A percentile compares a stretch with the other conserved stretches of the same genome.
These are phyloP conservation scores for Cybosia mesomella DNA, from an alignment of 2,888 invertebrate species.

Conservation along the genomic window DNA sequence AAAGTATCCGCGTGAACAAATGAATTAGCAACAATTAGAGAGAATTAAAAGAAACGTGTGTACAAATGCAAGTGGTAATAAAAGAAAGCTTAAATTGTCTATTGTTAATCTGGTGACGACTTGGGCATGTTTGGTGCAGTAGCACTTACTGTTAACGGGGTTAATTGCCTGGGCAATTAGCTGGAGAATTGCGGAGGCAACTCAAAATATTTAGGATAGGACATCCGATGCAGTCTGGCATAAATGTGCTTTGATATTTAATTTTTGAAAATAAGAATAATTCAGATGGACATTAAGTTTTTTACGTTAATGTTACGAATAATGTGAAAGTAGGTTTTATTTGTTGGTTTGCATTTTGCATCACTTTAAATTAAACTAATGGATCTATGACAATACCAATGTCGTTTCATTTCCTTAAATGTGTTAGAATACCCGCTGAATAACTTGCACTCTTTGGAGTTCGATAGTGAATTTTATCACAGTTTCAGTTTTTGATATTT, in stretches of 20 bases:
- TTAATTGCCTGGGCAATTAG: slow-evolving; percentile 75
- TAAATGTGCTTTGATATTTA: slow-evolving; percentile 18
- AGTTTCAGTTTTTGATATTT: no score
- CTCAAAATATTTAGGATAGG: slow-evolving; percentile 61
- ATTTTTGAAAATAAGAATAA: not conserved
- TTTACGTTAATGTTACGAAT: slow-evolving; percentile 1
- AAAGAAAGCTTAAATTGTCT: slow-evolving; percentile 52
- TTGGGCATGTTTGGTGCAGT: slow-evolving; percentile 54
- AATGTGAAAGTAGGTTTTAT: not conserved
- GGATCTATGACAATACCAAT: not conserved
- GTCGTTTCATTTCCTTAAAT: not conserved
- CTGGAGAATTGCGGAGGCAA: slow-evolving; percentile 57
- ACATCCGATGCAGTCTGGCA: slow-evolving; percentile 40
- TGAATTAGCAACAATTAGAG: slow-evolving; percentile 41
- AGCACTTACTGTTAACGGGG: slow-evolving; percentile 59
- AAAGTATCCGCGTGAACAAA: slow-evolving; percentile 31
- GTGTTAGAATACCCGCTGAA: not conserved
- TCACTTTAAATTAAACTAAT: not conserved
- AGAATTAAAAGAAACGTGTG: slow-evolving; percentile 41
- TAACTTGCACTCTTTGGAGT: not conserved
- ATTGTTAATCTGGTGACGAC: slow-evolving; percentile 58
- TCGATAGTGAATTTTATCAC: not conserved
- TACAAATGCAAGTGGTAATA: slow-evolving; percentile 28
- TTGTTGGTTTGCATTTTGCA: slow-evolving; percentile 3
- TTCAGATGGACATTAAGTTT: not conserved